Conservation (phyloP, 2,797 vertebrate species). For the Falco biarmicus region DNA sequence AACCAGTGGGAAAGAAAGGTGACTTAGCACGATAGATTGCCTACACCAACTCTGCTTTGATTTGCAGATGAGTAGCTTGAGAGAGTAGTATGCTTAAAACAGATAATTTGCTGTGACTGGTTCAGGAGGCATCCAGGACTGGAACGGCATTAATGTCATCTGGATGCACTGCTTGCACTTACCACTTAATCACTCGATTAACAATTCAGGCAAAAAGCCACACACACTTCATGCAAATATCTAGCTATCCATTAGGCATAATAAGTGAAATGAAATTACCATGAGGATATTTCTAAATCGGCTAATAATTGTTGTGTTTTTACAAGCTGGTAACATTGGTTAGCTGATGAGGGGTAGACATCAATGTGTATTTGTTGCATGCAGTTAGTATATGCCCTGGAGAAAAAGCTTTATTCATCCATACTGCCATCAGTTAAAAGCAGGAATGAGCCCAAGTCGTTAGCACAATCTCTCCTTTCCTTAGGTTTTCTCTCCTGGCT, state of each 20-base stretch:
- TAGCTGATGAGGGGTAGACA: slow-evolving; percentile 36
- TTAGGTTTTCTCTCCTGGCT: not conserved
- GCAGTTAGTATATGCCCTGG: slow-evolving; percentile 34
- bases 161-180: slow-evolving; percentile 48
- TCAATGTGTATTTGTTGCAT: slow-evolving; percentile 25
- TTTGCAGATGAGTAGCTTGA: slow-evolving; percentile 25
- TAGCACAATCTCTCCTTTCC: not conserved
- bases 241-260: slow-evolving; percentile 60
- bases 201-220: slow-evolving; percentile 70
- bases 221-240: slow-evolving; percentile 69
- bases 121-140: slow-evolving; percentile 43
- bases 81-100: slow-evolving; percentile 15
- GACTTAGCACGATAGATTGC: not conserved
- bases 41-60: not conserved
- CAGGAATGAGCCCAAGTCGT: not conserved
- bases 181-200: slow-evolving; percentile 63
- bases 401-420: slow-evolving; percentile 4
- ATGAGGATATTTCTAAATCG: slow-evolving; percentile 65
- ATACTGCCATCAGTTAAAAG: not conserved
- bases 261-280: slow-evolving; percentile 68
- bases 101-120: slow-evolving; percentile 24
- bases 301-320: slow-evolving; percentile 68
- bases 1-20: not conserved
- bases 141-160: slow-evolving; percentile 48
- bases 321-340: slow-evolving; percentile 14